Percentiles rank a stretch among this genome's conserved stretches.
These are phyloP conservation scores for Ifrita kowaldi DNA, from an alignment of 2,113 vertebrate genomes.

Conservation along the genomic window DNA sequence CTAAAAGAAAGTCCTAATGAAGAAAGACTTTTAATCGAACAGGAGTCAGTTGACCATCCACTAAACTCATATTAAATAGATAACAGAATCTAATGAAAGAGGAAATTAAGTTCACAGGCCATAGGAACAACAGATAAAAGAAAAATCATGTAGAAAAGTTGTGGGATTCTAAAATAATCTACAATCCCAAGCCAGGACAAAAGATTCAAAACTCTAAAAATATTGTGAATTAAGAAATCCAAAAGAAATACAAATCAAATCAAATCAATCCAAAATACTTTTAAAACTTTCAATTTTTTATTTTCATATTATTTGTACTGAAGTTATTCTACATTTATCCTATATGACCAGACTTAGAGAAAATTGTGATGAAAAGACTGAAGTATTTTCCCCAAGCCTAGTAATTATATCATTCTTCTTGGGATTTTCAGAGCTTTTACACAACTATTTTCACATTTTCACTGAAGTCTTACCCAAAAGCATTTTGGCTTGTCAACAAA, in stretches of 20 bases:
- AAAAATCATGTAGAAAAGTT: fast-evolving
- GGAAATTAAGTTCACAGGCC: neutral
- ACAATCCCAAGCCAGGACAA: neutral
- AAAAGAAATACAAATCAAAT: neutral
- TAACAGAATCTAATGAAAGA: neutral
- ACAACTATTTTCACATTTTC: neutral
- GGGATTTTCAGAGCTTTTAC: neutral
- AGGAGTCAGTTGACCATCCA: neutral
- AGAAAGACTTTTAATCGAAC: neutral
- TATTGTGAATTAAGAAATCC: neutral
- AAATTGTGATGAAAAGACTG: neutral
- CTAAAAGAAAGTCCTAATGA: neutral
- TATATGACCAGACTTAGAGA: neutral
- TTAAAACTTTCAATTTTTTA: neutral
- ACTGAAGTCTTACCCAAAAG: neutral
- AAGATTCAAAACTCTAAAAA: neutral
- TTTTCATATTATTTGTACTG: neutral
- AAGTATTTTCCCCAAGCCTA: neutral
- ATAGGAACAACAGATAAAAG: neutral
- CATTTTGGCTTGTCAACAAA: neutral
- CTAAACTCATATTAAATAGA: neutral
- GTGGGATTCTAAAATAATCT: neutral
- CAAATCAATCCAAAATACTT: neutral
- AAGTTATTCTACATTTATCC: neutral
- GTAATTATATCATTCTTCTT: neutral